Evolutionary conservation across 2,797 vertebrate species (phyloP).

Genomic region (Corythornis leucogaster): DNA sequence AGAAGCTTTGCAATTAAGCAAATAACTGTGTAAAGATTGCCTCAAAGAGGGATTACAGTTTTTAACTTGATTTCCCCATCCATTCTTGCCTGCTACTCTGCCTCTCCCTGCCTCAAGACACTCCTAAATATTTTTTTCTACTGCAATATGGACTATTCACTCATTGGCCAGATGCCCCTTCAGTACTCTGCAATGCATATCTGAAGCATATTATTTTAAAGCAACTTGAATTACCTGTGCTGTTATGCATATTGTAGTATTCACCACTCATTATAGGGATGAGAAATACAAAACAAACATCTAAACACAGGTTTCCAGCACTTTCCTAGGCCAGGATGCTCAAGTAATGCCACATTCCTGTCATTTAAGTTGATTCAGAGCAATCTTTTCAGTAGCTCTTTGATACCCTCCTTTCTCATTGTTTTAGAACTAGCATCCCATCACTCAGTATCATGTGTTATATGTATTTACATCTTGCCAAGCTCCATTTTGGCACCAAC

Average conservation of each 20-base stretch:
- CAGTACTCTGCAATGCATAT: not conserved
- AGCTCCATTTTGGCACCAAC: accelerated
- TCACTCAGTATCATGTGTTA: too few species aligned
- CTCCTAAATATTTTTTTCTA: not conserved
- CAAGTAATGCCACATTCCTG: not conserved
- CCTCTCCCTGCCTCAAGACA: not conserved
- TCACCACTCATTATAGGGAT: not conserved
- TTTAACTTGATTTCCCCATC: not conserved
- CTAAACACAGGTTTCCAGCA: not conserved
- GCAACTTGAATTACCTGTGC: not conserved
- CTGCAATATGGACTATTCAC: not conserved
- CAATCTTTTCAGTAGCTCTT: not conserved
- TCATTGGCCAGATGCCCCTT: not conserved
- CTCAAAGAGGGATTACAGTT: not conserved
- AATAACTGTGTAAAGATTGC: not conserved
- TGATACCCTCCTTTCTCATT: not conserved
- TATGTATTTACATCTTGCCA: not conserved
- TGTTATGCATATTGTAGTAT: accelerated
- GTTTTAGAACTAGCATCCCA: not conserved
- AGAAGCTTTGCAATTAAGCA: not conserved
- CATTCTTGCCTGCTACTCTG: too few species aligned
- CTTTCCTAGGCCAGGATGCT: not conserved
- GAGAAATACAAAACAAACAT: not conserved
- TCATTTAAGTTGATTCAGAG: not conserved
- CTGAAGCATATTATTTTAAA: not conserved